Conservation (phyloP, 2,888 invertebrate genomes). For the Nomada fabriciana region DNA sequence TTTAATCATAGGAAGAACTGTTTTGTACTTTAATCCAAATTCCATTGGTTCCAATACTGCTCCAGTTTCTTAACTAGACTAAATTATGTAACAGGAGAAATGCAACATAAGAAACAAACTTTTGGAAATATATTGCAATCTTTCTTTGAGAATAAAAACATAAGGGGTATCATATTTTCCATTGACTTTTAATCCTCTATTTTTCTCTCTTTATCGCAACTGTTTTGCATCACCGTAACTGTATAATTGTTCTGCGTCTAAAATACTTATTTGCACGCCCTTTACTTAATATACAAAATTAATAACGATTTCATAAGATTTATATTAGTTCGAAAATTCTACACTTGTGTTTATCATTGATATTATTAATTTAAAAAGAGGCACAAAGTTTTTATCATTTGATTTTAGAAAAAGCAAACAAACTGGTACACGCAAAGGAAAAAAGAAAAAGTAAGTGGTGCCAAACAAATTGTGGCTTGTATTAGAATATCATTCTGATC, state of each 20-base stretch:
- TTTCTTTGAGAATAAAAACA: constrained; percentile 10
- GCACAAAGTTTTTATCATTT: no score
- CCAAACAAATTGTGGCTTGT: no score
- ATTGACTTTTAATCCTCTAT: not conserved
- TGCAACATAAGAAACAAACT: constrained; percentile 29
- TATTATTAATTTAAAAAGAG: not conserved
- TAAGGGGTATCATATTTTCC: not conserved
- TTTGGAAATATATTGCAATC: not conserved
- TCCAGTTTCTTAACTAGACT: constrained; percentile 34
- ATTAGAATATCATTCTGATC: no score
- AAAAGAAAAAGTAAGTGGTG: no score
- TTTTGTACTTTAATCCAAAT: constrained; percentile 36
- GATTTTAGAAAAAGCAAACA: no score
- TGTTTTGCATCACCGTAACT: not conserved
- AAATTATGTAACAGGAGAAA: constrained; percentile 31
- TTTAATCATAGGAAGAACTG: constrained; percentile 29
- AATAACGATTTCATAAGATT: not conserved
- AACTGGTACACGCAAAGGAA: no score
- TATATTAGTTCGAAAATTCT: not conserved
- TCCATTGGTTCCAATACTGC: constrained; percentile 33
- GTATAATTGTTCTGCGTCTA: not conserved
- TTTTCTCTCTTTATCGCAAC: not conserved
- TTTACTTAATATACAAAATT: not conserved
- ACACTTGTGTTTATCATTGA: not conserved
- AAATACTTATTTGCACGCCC: not conserved